A percentile compares a stretch with the other conserved stretches of the same genome.
Evolutionary conservation across 1,140 invertebrate genomes (phyloP).

Genomic region (Anoplolepis gracilipes): DNA sequence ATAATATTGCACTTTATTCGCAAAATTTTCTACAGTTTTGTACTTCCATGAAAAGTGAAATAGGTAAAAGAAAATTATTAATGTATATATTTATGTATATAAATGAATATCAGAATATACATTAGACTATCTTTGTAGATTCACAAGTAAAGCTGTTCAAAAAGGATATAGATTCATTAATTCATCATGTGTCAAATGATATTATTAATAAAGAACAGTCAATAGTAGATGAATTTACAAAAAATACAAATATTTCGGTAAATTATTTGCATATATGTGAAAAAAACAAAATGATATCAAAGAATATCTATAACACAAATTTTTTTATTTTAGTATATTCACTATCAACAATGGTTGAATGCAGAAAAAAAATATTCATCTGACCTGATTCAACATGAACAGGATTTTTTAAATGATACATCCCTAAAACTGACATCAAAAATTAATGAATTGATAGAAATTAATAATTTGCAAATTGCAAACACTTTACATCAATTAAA

Average conservation of each 20-base stretch:
- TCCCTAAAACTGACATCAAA: slow-evolving; percentile 73
- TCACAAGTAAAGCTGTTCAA: slow-evolving; percentile 64
- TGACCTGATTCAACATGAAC: slow-evolving; percentile 72
- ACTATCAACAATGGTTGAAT: slow-evolving; percentile 76
- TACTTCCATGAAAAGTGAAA: slow-evolving; percentile 72
- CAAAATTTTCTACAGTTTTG: slow-evolving; percentile 77
- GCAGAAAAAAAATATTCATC: slow-evolving; percentile 67
- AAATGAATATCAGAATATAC: slow-evolving; percentile 18
- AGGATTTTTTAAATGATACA: slow-evolving; percentile 65
- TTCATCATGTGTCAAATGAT: slow-evolving; percentile 73
- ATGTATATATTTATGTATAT: not conserved
- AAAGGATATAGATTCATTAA: slow-evolving; percentile 67
- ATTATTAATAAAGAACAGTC: slow-evolving; percentile 66
- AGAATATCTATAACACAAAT: slow-evolving; percentile 24
- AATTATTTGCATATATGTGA: slow-evolving; percentile 56
- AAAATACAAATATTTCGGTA: slow-evolving; percentile 74
- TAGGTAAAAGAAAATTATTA: no score
- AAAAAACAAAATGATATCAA: slow-evolving; percentile 12
- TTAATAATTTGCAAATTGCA: slow-evolving; percentile 67
- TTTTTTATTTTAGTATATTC: slow-evolving; percentile 72
- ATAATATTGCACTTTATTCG: slow-evolving; percentile 74
- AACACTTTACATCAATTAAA: slow-evolving; percentile 76
- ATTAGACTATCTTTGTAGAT: slow-evolving; percentile 60
- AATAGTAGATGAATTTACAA: slow-evolving; percentile 66
- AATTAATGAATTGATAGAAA: slow-evolving; percentile 75